Percentiles rank a stretch among this genome's conserved stretches.
phyloP scores from a whole-genome alignment of 2,113 vertebrate genomes.

The Epinephelus fuscoguttatus region DNA sequence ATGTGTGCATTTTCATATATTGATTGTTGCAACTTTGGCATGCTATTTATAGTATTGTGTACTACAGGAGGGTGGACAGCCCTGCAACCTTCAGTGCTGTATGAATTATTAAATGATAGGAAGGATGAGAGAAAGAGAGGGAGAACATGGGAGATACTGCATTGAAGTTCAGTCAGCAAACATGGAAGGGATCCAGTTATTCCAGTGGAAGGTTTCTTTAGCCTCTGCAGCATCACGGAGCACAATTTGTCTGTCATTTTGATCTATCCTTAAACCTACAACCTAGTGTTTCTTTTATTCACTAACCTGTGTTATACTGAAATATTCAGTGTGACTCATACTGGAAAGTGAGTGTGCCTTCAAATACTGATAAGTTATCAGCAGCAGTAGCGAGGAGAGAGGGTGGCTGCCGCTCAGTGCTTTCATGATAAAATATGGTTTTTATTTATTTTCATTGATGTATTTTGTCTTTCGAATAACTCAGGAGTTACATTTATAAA shows the following conservation, averaged over 20 bases:
- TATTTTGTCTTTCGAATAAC: background rate
- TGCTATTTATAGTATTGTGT: conserved; percentile 38
- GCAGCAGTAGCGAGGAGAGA: background rate
- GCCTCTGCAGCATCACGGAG: conserved; percentile 1
- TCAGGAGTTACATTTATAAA: background rate
- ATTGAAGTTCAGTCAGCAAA: conserved; percentile 1
- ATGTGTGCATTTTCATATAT: background rate
- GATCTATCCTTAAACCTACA: background rate
- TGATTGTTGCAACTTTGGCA: background rate
- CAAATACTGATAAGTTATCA: conserved; percentile 1
- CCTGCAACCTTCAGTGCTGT: conserved; percentile 14
- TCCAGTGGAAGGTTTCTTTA: background rate
- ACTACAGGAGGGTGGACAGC: conserved; percentile 18
- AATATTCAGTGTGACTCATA: conserved; percentile 5
- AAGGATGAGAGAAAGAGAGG: background rate
- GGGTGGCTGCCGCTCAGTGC: background rate
- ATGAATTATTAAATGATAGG: conserved; percentile 50
- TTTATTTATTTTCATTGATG: background rate
- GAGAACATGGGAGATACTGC: background rate
- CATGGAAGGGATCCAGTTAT: background rate
- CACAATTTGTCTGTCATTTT: background rate
- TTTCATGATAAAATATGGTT: background rate
- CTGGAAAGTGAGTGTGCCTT: background rate
- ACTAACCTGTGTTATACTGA: background rate
- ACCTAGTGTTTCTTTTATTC: background rate